Evolutionary conservation across 2,797 vertebrate species (phyloP), one percentile per base, ranked within the genome.

Genomic region (Poeciliopsis presidionis): DNA sequence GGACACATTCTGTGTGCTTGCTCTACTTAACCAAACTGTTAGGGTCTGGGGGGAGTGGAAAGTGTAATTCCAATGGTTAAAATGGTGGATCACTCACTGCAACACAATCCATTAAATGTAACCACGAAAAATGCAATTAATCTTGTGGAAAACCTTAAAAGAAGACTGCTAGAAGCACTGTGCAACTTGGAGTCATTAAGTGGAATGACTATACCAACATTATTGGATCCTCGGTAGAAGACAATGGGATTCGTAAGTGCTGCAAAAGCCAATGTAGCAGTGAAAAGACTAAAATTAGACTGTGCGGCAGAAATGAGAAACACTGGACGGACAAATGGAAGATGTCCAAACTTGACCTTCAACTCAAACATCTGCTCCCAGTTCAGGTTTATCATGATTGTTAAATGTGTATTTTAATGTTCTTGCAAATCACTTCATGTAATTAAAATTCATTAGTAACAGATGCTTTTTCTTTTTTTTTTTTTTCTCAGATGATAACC

Each of bases 141-240:
- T 61, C 70, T 72, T 47, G 46, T 33, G 45, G 46, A 72, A 72
- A 51, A 51, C 39, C 46, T 72, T 3, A 47, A 47, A 49, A 72
- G 46, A 49, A 20, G 16, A 49, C 45, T 7, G 16, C 45, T 49
- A 20, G 46, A 72, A 49, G 33, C 28, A n/a, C 45, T 72, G 45
- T 72, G 70, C 70, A 72, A 72, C 46, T 14, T 72, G 70, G 70
- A 72, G 14, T 49, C 70, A 33, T 49, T 72, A 30, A 72, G 14
- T 49, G 28, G 30, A 49, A 72, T 72, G 70, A 47, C 46, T 33
- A 12, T 70, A n/a, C 13, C 16, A 72, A 72, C 45, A 72, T 46
- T 49, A 41, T 28, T 49, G 70, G 45, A 72, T 45, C 28, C 28
- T 49, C 6, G 7, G 45, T 72, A 41, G 25, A 74, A 74, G 30